Percentiles rank a stretch among this genome's conserved stretches.
These are phyloP conservation scores for Spongilla lacustris DNA, from an alignment of 37 sponge, comb jelly and placozoan species.

Conservation along the genomic window DNA sequence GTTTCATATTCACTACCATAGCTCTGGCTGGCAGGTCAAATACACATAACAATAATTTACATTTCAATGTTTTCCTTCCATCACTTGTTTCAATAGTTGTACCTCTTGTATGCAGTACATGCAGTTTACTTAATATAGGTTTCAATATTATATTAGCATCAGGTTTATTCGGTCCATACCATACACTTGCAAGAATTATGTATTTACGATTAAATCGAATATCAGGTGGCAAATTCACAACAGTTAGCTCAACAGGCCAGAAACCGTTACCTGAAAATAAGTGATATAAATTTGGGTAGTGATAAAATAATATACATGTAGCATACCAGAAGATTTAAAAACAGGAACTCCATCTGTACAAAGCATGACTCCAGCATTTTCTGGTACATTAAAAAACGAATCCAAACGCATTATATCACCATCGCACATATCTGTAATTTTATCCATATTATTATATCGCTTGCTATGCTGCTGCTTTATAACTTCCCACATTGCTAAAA, in stretches of 20 bases:
- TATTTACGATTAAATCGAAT: not conserved
- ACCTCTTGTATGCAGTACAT: not conserved
- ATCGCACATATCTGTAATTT: not conserved
- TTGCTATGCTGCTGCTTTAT: not conserved
- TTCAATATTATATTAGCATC: not conserved
- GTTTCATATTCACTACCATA: not conserved
- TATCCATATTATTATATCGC: not conserved
- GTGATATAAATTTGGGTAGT: not conserved
- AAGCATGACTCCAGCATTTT: not conserved
- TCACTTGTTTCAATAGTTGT: not conserved
- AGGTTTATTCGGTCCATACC: conserved; percentile 3
- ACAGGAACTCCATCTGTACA: not conserved
- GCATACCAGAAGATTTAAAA: not conserved
- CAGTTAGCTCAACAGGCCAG: conserved; percentile 1
- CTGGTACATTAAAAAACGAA: not conserved
- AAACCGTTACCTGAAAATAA: not conserved
- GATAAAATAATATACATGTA: not conserved
- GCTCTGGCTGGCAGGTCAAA: not conserved
- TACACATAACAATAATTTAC: not conserved
- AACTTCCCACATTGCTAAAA: not conserved
- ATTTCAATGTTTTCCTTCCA: conserved; percentile 1
- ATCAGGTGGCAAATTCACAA: conserved; percentile 8
- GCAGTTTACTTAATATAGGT: not conserved
- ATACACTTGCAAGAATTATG: not conserved
- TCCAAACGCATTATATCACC: not conserved